These are phyloP conservation scores for Mesocentrotus franciscanus DNA, from an alignment of 53 echinoderm and acorn worm genomes.

Conservation along the genomic window DNA sequence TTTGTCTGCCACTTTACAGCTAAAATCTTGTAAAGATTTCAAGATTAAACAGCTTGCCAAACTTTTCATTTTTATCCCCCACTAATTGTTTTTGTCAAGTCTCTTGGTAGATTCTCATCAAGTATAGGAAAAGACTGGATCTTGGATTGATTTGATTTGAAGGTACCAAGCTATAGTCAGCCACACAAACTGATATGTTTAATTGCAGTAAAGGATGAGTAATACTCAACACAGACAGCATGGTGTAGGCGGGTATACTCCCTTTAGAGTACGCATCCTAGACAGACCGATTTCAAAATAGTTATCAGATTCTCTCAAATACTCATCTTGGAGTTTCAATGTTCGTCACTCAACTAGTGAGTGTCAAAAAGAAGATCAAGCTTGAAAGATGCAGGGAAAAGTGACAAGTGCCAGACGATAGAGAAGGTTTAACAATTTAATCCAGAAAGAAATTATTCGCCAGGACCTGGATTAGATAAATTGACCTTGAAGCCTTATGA, in stretches of 20 bases:
- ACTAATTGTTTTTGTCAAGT: constrained; percentile 29
- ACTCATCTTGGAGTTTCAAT: constrained; percentile 1
- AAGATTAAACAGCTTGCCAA: background rate
- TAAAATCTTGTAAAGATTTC: constrained; percentile 11
- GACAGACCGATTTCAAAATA: constrained; percentile 33
- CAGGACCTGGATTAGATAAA: background rate
- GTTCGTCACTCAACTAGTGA: background rate
- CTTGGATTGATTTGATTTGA: constrained; percentile 41
- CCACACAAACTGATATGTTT: constrained; percentile 7
- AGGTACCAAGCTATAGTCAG: background rate
- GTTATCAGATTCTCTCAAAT: background rate
- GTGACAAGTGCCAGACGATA: constrained; percentile 11
- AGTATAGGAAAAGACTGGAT: background rate
- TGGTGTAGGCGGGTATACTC: constrained; percentile 22
- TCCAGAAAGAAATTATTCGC: constrained; percentile 13
- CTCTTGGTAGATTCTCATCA: background rate
- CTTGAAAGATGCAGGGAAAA: background rate
- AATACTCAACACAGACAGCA: constrained; percentile 29
- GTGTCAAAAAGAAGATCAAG: constrained; percentile 7
- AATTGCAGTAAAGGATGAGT: constrained; percentile 22
- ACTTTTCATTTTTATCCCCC: background rate
- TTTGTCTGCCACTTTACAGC: background rate
- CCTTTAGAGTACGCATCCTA: constrained; percentile 17
- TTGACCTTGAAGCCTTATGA: background rate
- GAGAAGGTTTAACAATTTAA: background rate